Conservation (phyloP, 2,113 vertebrate genomes). For the Nothoprocta pentlandii region DNA sequence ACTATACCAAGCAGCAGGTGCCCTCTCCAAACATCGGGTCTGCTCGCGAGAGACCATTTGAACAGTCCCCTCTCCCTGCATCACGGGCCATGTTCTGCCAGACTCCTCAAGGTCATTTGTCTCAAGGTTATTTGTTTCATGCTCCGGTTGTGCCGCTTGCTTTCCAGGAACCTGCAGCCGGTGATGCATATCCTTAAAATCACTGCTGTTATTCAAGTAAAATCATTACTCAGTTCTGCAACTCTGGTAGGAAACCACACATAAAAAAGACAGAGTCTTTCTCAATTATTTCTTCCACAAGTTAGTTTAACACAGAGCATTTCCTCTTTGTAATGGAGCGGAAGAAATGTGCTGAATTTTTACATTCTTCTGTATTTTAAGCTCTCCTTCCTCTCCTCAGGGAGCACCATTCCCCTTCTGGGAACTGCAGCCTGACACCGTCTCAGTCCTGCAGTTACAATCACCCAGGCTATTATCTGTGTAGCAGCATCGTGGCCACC, state of each 20-base stretch:
- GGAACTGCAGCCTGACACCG: background rate
- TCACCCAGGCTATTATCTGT: background rate
- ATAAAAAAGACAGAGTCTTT: background rate
- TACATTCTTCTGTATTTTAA: background rate
- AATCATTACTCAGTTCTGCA: background rate
- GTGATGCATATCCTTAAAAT: background rate
- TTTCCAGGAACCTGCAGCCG: background rate
- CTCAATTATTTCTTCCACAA: background rate
- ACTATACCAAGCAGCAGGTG: rapidly evolving
- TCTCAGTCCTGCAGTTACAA: background rate
- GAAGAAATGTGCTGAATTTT: background rate
- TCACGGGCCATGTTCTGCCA: background rate
- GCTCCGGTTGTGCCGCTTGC: too few relatives aligned
- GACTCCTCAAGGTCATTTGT: background rate
- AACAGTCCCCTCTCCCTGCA: background rate
- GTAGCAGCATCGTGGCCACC: background rate
- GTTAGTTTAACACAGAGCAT: background rate
- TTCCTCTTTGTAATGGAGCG: background rate
- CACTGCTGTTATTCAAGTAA: background rate
- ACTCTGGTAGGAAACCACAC: background rate
- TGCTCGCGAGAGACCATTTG: background rate
- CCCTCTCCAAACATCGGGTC: background rate
- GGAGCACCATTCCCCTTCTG: background rate
- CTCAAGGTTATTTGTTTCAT: background rate
- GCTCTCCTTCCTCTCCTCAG: background rate